Conservation (phyloP, 2,113 vertebrate genomes). For the Saccopteryx leptura region DNA sequence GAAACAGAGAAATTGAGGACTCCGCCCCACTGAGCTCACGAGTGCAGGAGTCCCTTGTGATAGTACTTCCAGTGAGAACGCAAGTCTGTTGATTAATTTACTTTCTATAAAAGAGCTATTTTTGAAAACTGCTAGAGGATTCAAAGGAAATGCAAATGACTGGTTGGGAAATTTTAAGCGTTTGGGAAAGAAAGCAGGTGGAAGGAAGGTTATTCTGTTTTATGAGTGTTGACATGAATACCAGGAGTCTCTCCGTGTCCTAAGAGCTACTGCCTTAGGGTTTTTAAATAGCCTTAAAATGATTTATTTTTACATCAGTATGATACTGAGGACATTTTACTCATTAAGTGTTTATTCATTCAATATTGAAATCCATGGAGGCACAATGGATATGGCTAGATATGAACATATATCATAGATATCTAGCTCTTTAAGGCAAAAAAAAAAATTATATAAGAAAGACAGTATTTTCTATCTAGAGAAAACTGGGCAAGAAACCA, state of each 20-base stretch:
- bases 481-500: neutral
- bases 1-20: neutral
- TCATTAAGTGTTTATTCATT: slow-evolving; percentile 67
- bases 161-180: neutral
- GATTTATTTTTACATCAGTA: slow-evolving; percentile 63
- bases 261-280: neutral
- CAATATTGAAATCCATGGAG: slow-evolving; percentile 11
- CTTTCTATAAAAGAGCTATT: slow-evolving; percentile 60
- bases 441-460: slow-evolving; percentile 32
- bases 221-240: neutral
- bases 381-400: neutral
- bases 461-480: neutral
- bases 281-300: slow-evolving; percentile 51
- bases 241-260: neutral
- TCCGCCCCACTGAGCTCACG: neutral
- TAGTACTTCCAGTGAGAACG: neutral
- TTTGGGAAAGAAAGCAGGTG: slow-evolving; percentile 14
- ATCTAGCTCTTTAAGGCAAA: neutral
- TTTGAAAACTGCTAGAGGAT: slow-evolving; percentile 67
- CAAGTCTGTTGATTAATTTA: slow-evolving; percentile 58
- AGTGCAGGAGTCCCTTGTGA: neutral
- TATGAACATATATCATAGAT: neutral
- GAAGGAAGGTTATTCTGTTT: slow-evolving; percentile 28
- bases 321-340: slow-evolving; percentile 18
- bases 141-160: slow-evolving; percentile 70